Evolutionary conservation across 2,797 vertebrate species (phyloP), one percentile per base, ranked within the genome.

Genomic region (Sternarchorhynchus goeldii): DNA sequence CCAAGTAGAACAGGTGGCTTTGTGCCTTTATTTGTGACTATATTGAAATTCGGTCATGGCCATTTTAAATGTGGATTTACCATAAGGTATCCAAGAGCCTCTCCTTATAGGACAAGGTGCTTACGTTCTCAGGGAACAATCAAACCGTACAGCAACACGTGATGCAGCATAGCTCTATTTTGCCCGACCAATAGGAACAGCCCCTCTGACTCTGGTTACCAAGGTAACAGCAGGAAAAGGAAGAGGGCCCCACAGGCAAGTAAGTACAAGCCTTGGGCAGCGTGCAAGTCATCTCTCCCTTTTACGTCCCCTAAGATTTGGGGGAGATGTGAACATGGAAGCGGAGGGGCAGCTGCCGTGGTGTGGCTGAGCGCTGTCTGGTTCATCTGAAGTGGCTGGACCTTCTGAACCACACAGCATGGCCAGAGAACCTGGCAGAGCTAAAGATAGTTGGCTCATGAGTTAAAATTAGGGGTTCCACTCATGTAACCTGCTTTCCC

Each of bases 201-300:
- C 62, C 41, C 53, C 79, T 73, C 68, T 68, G 56, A 79, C 66
- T 78, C 77, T 83, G 83, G 91, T 92, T 88, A 89, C 92, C 90
- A 88, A 86, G 85, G 92, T 88, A 89, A 92, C 86, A 82, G 68
- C 5, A 66, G 65, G 88, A 92, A 88, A 89, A 88, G 88, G 74
- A 79, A 88, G 63, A 79, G 88, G 89, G 90, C 89, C 90, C 82
- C 53, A 20, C 81, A 41, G 88, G 91, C 91, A 68, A 90, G 93
- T 91, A 91, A 91, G 29, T 85, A 91, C 90, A 94, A 82, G 93
- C 91, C 16, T 31, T 20, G 45, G 4, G 56, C 91, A 90, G 87
- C 78, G 89, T 82, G 85, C 81, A 87, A 85, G 87, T 82, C 86
- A 86, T 86, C 77, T 75, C 73, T 85, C 76, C 81, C 86, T 75